phyloP scores from a whole-genome alignment of 2,797 vertebrate genomes.

The Crypturellus tataupa region DNA sequence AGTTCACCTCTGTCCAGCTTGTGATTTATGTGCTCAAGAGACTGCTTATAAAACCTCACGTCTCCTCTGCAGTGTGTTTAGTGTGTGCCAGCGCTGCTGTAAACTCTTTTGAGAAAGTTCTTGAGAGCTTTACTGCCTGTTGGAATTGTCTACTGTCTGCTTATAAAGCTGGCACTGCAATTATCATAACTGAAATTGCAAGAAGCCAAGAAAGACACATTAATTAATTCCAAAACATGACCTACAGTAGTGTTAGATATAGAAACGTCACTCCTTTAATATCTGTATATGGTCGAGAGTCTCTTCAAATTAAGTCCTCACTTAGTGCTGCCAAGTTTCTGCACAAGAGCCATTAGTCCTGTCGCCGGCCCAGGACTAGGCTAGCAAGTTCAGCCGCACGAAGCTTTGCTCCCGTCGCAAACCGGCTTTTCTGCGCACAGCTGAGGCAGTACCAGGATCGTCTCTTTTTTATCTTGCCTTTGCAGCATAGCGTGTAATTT shows the following conservation, averaged over 20 bases:
- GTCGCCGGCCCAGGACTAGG: background rate
- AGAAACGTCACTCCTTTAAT: slow-evolving; percentile 12
- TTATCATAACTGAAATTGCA: background rate
- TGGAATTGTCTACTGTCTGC: background rate
- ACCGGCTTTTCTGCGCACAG: background rate
- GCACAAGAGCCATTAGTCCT: background rate
- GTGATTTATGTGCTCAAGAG: background rate
- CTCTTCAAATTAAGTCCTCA: background rate
- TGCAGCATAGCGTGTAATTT: slow-evolving; percentile 49
- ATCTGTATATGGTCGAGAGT: background rate
- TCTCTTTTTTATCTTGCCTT: slow-evolving; percentile 40
- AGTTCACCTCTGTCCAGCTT: background rate
- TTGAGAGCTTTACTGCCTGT: background rate
- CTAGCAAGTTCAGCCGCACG: background rate
- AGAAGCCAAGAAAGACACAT: background rate
- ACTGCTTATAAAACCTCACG: background rate
- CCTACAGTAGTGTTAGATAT: slow-evolving; percentile 17
- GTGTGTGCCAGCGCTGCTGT: background rate
- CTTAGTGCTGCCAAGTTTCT: slow-evolving; percentile 8
- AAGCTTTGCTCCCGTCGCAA: background rate
- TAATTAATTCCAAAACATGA: background rate
- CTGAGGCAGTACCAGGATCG: slow-evolving; percentile 10
- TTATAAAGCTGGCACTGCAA: background rate
- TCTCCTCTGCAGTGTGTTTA: background rate
- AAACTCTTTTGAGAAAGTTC: background rate